These are phyloP conservation scores for Ursus arctos DNA, from an alignment of 2,113 vertebrate species.

Conservation along the genomic window DNA sequence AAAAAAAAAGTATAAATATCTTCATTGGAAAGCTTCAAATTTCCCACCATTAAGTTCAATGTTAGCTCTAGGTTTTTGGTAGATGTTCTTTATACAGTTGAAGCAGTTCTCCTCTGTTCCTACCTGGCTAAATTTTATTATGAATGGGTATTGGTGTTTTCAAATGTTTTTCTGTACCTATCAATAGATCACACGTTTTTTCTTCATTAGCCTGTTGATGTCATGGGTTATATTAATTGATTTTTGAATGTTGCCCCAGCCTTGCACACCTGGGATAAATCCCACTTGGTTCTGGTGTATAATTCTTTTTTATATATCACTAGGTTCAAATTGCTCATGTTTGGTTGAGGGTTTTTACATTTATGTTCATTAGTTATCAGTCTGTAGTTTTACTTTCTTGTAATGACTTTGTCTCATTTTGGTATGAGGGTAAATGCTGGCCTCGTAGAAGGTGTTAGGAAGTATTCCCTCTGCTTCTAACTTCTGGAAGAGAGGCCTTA, in stretches of 20 bases:
- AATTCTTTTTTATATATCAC: not conserved
- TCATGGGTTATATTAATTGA: not conserved
- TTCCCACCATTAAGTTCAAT: not conserved
- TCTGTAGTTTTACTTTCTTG: not conserved
- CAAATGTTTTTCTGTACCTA: not conserved
- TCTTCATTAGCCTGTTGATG: not conserved
- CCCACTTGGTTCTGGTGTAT: not conserved
- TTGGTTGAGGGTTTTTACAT: not conserved
- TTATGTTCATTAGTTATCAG: not conserved
- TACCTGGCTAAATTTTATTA: not conserved
- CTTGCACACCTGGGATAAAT: not conserved
- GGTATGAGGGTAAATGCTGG: not conserved
- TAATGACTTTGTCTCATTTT: constrained; percentile 39
- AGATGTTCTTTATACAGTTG: not conserved
- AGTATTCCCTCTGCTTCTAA: not conserved
- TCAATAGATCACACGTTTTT: not conserved
- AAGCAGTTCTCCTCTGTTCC: not conserved
- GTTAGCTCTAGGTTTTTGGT: not conserved
- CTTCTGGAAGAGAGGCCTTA: not conserved
- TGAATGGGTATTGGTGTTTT: not conserved
- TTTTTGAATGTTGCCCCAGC: not conserved
- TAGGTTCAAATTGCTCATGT: not conserved
- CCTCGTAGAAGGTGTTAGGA: not conserved
- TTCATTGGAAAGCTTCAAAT: not conserved
- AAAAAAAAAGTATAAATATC: not conserved